phyloP scores from a whole-genome alignment of 2,113 vertebrate species.

The Malurus cyaneus region DNA sequence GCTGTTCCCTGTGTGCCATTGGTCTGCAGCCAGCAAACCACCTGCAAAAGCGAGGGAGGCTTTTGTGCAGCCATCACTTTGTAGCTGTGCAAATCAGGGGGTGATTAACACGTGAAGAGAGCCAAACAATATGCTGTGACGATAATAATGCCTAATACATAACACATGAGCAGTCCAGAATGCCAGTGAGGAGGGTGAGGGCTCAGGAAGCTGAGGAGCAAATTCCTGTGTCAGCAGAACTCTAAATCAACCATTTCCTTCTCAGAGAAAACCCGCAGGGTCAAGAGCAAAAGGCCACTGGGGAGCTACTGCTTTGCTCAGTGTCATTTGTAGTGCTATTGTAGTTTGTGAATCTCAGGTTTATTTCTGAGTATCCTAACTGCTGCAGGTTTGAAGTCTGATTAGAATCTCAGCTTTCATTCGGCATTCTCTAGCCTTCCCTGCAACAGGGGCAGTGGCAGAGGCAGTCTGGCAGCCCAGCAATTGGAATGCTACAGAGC shows the following conservation, averaged over 20 bases:
- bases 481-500: background rate
- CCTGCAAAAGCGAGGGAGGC: background rate
- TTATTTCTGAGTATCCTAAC: background rate
- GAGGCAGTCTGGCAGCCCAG: background rate
- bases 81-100: background rate
- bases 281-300: background rate
- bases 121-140: background rate
- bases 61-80: background rate
- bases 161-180: background rate
- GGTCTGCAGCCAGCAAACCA: background rate
- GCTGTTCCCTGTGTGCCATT: background rate
- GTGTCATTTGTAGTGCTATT: background rate
- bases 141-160: background rate
- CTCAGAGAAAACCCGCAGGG: background rate
- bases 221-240: background rate
- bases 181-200: background rate
- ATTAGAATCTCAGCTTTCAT: background rate
- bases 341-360: background rate
- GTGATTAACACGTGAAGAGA: background rate
- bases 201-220: background rate
- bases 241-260: background rate
- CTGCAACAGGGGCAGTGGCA: rapidly evolving
- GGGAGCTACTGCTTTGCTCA: background rate
- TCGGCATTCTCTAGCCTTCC: background rate
- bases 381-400: background rate